Evolutionary conservation across 2,113 vertebrate genomes (phyloP), one percentile per base, ranked within the genome.

Genomic region (Cardinalis cardinalis): DNA sequence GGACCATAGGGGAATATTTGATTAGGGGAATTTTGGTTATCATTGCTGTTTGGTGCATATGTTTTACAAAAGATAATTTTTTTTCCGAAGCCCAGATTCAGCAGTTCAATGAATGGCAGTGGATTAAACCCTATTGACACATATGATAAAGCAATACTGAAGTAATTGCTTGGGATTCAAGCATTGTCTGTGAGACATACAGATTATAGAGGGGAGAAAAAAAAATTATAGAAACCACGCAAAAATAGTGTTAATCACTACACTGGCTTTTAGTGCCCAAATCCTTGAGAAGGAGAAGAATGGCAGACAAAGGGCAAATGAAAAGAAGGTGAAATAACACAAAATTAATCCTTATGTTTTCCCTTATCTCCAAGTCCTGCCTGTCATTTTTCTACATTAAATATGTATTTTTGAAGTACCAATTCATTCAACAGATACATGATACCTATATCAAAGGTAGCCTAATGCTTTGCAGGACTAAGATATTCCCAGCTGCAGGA

Each of bases 401-500:
- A 83, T 87, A 83, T 20, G 12, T 69, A 87, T 89, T 97, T 97
- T 73, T 89, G 63, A 88, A 96, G 87, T 89, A 86, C 15, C 53
- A 72, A 89, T 96, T 95, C 71, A 96, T 92, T 95, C 91, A 93
- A 75, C 14, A 88, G 87, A 95, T 96, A 90, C 90, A 91, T 89
- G 91, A 95, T 73, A 72, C 32, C 17, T 92, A 40, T 96, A 94
- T 95, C 80, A 95, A 96, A 96, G 83, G 77, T 91, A 94, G 94
- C 66, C 78, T 93, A 89, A 86, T 84, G 80, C 53, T 94, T 95
- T 44, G 65, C 75, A 95, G 80, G 90, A 87, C 82, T 74, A 86
- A 87, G 64, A 88, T 96, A 94, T 92, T 95, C 89, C 88, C 90
- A 94, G 88, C 43, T 94, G 90, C 94, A 96, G 84, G 66, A 63